Base-by-base conservation (phyloP, 2,113 vertebrate species). In the Rissa tridactyla region DNA sequence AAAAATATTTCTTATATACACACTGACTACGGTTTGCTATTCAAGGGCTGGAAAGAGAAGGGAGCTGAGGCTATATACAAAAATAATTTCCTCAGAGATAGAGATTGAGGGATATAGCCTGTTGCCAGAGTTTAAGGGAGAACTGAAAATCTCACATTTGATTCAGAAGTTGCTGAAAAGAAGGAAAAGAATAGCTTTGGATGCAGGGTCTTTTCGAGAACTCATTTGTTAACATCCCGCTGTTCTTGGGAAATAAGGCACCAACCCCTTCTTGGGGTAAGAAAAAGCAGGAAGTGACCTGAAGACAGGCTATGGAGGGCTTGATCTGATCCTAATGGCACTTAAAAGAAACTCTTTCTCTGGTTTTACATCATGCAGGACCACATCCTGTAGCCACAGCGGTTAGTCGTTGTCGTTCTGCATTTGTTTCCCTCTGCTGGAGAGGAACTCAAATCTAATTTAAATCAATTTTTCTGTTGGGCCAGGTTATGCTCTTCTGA, bases 21-120 rank as follows among this genome's bases (percentile, higher is more conserved):
- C 64, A 51, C 57, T 65, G 76, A 82, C 57, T 73, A 12, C 38
- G 38, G 62, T 80, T 95, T 92, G 71, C 71, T 86, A 86, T 95
- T 92, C 86, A 91, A 69, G 87, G 51, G 29, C 82, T 82, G 52
- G 46, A 85, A 92, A 49, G 81, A 93, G 65, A 94, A 65, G n/a
- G 23, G 57, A 82, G 38, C 65, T 94, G 82, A 91, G 65, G 60
- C 68, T 91, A n/a, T 91, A 32, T 49, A 94, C 69, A 94, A 76
- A 94, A 96, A 78, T 58, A 14, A 65, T 91, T 92, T 92, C 57
- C 57, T 83, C n/a, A 7, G 87, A 91, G 66, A 58, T 1, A 61
- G 52, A 81, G 51, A 78, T 62, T 88, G 68, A 60, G 60, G 70
- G 40, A 46, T 89, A 51, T 40, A 94, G 25, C 29, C 17, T 71